Conservation (phyloP, 2,888 invertebrate genomes). For the Andrena marginata region DNA sequence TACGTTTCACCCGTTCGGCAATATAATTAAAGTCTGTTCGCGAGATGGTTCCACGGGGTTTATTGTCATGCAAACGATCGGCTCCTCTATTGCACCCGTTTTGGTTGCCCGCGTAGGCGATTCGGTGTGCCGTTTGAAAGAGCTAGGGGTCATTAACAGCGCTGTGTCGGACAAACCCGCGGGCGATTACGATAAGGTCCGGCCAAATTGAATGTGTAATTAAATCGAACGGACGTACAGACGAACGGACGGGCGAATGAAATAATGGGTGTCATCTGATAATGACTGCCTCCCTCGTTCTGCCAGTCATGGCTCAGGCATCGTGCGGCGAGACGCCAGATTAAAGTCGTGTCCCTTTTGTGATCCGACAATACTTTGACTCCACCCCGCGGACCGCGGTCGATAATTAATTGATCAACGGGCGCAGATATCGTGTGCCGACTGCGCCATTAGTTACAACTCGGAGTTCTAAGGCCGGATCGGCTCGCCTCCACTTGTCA, state of each 20-base stretch:
- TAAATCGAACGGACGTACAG: slow-evolving; percentile 73
- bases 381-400: slow-evolving; percentile 62
- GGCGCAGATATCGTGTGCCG: slow-evolving; percentile 74
- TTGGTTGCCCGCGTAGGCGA: slow-evolving; percentile 30
- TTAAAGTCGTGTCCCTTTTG: slow-evolving; percentile 75
- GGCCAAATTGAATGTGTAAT: slow-evolving; percentile 79
- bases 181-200: slow-evolving; percentile 68
- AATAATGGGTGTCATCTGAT: slow-evolving; percentile 80
- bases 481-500: slow-evolving; percentile 27
- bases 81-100: slow-evolving; percentile 14
- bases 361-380: slow-evolving; percentile 73
- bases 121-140: slow-evolving; percentile 46
- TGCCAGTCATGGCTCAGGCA: slow-evolving; percentile 76
- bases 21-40: slow-evolving; percentile 53
- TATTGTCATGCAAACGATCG: slow-evolving; percentile 50
- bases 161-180: slow-evolving; percentile 59
- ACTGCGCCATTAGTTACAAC: slow-evolving; percentile 60
- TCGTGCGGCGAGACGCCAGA: slow-evolving; percentile 70
- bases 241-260: slow-evolving; percentile 73
- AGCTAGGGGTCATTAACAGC: slow-evolving; percentile 62
- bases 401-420: slow-evolving; percentile 82
- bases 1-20: slow-evolving; percentile 16
- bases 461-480: slow-evolving; percentile 45
- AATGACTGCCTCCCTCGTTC: slow-evolving; percentile 74
- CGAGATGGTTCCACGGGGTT: slow-evolving; percentile 17